Conservation (phyloP, 2,888 invertebrate genomes). For the Steinernema hermaphroditum region DNA sequence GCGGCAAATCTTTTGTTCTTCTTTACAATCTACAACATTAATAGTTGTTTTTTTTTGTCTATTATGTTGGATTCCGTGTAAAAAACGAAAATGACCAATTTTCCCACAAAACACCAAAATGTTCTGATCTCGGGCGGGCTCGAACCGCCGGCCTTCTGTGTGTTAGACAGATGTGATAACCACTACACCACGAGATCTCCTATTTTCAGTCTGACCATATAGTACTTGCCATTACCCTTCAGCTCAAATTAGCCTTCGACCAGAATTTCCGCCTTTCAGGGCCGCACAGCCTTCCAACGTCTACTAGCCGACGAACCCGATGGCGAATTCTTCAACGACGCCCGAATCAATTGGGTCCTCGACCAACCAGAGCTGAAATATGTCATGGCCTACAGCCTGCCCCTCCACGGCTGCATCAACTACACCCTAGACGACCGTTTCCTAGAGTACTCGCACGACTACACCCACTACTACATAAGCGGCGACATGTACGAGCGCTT, state of each 20-base stretch:
- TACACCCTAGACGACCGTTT: slow-evolving; percentile 57
- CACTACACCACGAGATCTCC: slow-evolving; percentile 69
- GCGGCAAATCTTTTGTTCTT: slow-evolving; percentile 58
- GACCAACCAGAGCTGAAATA: slow-evolving; percentile 42
- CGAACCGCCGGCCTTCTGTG: slow-evolving; percentile 55
- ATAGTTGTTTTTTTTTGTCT: no score
- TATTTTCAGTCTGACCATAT: slow-evolving; percentile 14
- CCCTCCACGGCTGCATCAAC: slow-evolving; percentile 38
- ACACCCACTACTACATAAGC: slow-evolving; percentile 59
- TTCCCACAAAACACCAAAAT: not conserved
- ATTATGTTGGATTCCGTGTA: no score
- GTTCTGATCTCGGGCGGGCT: slow-evolving; percentile 49
- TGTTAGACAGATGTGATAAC: slow-evolving; percentile 67
- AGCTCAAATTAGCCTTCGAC: no score
- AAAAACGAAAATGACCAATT: not conserved
- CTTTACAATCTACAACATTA: not conserved
- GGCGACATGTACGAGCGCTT: slow-evolving; percentile 55
- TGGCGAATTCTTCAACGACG: slow-evolving; percentile 55
- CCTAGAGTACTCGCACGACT: slow-evolving; percentile 63
- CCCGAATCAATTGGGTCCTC: slow-evolving; percentile 53
- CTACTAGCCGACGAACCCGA: slow-evolving; percentile 44
- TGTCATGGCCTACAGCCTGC: slow-evolving; percentile 45
- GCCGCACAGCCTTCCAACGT: slow-evolving; percentile 38
- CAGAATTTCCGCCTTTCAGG: slow-evolving; percentile 28
- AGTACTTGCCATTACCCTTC: no score